phyloP scores from a whole-genome alignment of 2,797 vertebrate genomes.

The Toxotes lorentzi region DNA sequence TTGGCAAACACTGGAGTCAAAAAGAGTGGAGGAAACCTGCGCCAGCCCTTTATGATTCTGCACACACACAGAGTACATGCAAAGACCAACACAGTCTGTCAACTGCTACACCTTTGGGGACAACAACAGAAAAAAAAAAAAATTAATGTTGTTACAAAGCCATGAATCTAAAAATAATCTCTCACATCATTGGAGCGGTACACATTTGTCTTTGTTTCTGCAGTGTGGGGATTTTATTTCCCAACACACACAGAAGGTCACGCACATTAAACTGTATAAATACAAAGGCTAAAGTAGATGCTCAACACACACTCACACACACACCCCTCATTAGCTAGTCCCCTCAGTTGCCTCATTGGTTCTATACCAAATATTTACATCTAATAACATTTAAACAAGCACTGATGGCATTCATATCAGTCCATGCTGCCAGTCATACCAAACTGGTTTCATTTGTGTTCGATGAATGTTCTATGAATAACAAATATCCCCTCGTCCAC shows the following conservation, averaged over 20 bases:
- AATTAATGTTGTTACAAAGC: conserved; percentile 11
- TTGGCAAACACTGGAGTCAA: conserved; percentile 69
- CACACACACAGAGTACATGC: conserved; percentile 7
- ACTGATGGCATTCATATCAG: conserved; percentile 60
- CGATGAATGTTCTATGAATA: background rate
- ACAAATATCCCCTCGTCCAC: background rate
- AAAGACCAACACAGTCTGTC: background rate
- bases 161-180: conserved; percentile 40
- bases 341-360: conserved; percentile 48
- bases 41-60: conserved; percentile 47
- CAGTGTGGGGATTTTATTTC: conserved; percentile 16
- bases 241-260: conserved; percentile 11
- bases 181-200: conserved; percentile 15
- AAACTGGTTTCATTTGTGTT: background rate
- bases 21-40: conserved; percentile 43
- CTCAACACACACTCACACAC: conserved; percentile 18
- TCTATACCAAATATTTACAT: conserved; percentile 72
- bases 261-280: conserved; percentile 18
- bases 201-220: conserved; percentile 15
- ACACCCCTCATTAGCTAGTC: conserved; percentile 16
- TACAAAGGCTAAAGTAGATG: conserved; percentile 13
- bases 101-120: conserved; percentile 6
- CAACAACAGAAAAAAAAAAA: conserved; percentile 6
- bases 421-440: conserved; percentile 27
- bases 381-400: conserved; percentile 77